Evolutionary conservation across 2,888 invertebrate species (phyloP).

Genomic region (Philonicus albiceps): DNA sequence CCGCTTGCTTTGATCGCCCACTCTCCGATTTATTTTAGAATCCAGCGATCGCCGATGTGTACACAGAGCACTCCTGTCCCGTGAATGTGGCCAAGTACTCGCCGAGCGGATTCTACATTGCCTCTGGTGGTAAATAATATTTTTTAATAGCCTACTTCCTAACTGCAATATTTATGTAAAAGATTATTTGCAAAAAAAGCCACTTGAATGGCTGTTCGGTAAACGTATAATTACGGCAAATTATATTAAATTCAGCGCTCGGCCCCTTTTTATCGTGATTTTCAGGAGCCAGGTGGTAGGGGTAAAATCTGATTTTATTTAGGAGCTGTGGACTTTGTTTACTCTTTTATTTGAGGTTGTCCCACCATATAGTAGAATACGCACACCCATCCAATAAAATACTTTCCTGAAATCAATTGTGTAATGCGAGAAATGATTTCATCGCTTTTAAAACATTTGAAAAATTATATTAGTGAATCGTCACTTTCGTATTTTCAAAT

Average conservation of each 20-base stretch:
- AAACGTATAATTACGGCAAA: neutral
- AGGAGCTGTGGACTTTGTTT: neutral
- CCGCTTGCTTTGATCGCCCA: slow-evolving; percentile 11
- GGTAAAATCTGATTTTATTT: neutral
- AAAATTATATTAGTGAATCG: neutral
- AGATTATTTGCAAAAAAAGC: neutral
- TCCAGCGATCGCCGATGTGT: slow-evolving; percentile 92
- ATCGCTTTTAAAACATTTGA: neutral
- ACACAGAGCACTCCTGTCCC: slow-evolving; percentile 95
- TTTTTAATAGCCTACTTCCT: neutral
- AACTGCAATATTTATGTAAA: neutral
- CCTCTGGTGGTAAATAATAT: slow-evolving; percentile 84
- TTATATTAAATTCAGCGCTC: neutral
- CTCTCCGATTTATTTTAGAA: slow-evolving; percentile 67
- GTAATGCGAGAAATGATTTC: neutral
- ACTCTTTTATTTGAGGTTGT: neutral
- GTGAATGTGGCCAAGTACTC: slow-evolving; percentile 98
- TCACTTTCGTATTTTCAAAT: neutral
- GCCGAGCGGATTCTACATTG: slow-evolving; percentile 97
- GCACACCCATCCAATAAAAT: neutral
- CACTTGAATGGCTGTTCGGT: neutral
- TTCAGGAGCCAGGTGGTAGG: neutral
- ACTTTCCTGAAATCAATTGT: neutral
- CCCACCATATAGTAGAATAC: neutral
- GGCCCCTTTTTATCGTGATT: neutral